Evolutionary conservation across 2,888 invertebrate genomes (phyloP).

Genomic region (Cephus pygmeus): DNA sequence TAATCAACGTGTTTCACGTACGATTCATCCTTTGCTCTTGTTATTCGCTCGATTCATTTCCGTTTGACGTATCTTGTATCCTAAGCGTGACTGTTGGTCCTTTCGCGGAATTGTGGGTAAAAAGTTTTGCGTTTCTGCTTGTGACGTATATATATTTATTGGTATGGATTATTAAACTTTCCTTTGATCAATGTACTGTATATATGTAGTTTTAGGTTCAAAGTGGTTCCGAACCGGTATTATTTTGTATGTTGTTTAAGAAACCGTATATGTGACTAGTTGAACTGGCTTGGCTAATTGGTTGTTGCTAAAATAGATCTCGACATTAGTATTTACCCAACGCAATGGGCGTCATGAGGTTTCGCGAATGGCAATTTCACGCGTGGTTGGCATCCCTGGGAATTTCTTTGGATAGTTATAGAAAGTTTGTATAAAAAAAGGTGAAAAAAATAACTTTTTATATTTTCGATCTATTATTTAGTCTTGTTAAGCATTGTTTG

Average conservation of each 20-base stretch:
- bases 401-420: background rate
- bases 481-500: background rate
- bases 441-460: background rate
- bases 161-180: background rate
- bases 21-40: background rate
- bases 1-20: background rate
- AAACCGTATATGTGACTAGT: background rate
- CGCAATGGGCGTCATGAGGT: conserved; percentile 12
- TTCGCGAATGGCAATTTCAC: background rate
- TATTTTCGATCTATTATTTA: background rate
- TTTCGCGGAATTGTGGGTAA: background rate
- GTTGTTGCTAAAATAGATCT: conserved; percentile 37
- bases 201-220: background rate
- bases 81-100: background rate
- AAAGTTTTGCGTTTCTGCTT: background rate
- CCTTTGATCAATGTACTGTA: background rate
- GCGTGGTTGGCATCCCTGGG: background rate
- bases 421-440: background rate
- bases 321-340: conserved; percentile 39
- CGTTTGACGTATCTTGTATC: background rate
- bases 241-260: background rate
- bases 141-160: background rate
- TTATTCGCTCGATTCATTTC: background rate
- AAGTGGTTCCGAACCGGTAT: background rate
- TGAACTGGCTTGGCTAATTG: conserved; percentile 40